A percentile compares a stretch with the other conserved stretches of the same genome.
phyloP scores from a whole-genome alignment of 2,888 invertebrate genomes.

The Sinohyriopsis cumingii region DNA sequence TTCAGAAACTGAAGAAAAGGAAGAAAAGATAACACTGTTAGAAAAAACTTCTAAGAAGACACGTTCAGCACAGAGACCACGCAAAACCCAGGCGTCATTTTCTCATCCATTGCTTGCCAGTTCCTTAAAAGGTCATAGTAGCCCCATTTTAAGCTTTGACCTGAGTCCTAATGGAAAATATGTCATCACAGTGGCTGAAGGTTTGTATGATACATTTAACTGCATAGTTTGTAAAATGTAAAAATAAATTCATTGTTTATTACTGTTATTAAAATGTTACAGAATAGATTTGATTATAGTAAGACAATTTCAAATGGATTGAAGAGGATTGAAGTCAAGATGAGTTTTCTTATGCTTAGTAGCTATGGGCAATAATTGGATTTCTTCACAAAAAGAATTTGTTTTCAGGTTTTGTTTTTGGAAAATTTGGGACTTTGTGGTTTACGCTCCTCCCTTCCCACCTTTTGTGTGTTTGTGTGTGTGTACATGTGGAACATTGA shows the following conservation, averaged over 20 bases:
- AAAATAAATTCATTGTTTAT: no score
- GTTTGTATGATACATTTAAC: conserved; percentile 75
- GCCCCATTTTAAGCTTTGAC: conserved; percentile 82
- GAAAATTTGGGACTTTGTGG: no score
- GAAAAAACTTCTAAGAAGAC: conserved; percentile 38
- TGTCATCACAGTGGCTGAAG: conserved; percentile 87
- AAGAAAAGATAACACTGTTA: conserved; percentile 23
- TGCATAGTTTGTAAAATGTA: not conserved
- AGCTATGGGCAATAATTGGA: no score
- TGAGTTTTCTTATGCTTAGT: no score
- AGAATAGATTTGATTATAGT: no score
- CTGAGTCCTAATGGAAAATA: conserved; percentile 90
- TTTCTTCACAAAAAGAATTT: no score
- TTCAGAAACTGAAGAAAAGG: conserved; percentile 16
- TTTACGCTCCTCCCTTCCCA: no score
- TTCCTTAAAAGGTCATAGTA: conserved; percentile 87
- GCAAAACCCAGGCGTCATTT: conserved; percentile 69
- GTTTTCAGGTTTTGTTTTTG: no score
- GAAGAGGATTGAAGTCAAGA: no score
- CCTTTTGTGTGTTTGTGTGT: no score
- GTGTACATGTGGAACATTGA: no score
- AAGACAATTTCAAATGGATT: not conserved
- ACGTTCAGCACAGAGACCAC: conserved; percentile 31
- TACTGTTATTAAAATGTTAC: no score
- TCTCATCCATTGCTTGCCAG: conserved; percentile 86